These are phyloP conservation scores for Metridium senile DNA, from an alignment of 92 coral and sea anemone species.

Conservation along the genomic window DNA sequence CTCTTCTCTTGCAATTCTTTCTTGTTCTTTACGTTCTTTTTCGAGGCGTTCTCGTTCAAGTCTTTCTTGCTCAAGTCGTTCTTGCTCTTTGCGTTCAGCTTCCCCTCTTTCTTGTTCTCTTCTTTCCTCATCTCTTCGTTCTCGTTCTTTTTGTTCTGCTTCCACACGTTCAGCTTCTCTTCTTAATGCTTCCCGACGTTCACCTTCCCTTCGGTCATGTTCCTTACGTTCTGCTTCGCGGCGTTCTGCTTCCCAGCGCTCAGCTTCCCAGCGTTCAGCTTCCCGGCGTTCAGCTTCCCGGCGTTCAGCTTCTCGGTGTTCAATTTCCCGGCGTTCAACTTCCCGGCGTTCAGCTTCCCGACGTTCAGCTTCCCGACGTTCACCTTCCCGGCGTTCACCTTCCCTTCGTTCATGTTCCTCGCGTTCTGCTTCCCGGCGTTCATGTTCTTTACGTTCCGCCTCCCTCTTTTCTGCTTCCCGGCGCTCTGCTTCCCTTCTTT, in stretches of 20 bases:
- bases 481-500: background rate
- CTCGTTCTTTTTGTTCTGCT: slow-evolving; percentile 11
- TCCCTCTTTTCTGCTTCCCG: background rate
- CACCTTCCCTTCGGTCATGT: slow-evolving; percentile 6
- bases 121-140: background rate
- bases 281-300: slow-evolving; percentile 13
- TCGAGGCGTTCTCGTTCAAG: slow-evolving; percentile 6
- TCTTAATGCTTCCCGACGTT: slow-evolving; percentile 5
- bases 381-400: background rate
- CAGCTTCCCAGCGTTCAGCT: slow-evolving; percentile 12
- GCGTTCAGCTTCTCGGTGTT: slow-evolving; percentile 15
- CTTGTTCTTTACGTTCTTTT: slow-evolving; percentile 22
- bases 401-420: background rate
- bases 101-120: slow-evolving; percentile 2
- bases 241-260: slow-evolving; percentile 17
- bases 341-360: slow-evolving; percentile 11
- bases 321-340: background rate
- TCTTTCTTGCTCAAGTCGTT: slow-evolving; percentile 16
- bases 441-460: background rate
- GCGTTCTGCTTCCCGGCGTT: background rate
- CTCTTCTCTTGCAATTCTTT: slow-evolving; percentile 7
- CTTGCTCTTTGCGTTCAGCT: background rate
- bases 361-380: background rate
- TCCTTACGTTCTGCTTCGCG: slow-evolving; percentile 16
- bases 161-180: slow-evolving; percentile 10